Evolutionary conservation across 2,888 invertebrate species (phyloP).

Genomic region (Microchrysa polita): DNA sequence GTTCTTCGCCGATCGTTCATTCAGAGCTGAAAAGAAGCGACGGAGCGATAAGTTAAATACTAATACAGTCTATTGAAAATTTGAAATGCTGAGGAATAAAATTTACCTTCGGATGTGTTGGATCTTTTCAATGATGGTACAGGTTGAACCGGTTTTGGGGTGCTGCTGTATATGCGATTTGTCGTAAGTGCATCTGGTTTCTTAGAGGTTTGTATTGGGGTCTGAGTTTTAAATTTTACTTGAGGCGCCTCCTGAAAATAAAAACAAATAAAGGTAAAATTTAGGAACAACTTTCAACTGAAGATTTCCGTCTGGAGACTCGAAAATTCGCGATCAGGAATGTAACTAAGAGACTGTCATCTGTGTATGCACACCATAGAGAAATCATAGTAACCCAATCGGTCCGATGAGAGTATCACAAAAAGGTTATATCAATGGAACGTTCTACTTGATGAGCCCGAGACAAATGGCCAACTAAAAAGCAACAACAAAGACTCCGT

Average conservation of each 20-base stretch:
- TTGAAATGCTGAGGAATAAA: not conserved
- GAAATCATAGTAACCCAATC: no score
- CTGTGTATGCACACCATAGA: no score
- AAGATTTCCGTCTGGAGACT: no score
- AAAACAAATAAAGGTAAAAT: not conserved
- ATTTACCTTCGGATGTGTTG: slow-evolving; percentile 22
- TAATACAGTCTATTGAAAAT: slow-evolving; percentile 3
- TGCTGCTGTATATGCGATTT: slow-evolving; percentile 16
- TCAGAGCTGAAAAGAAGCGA: slow-evolving; percentile 7
- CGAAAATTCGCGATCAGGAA: no score
- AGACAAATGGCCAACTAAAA: no score
- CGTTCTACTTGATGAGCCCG: no score
- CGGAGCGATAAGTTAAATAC: not conserved
- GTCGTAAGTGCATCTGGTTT: not conserved
- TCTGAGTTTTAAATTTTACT: slow-evolving; percentile 2
- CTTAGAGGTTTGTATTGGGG: slow-evolving; percentile 5
- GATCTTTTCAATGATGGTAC: slow-evolving; percentile 20
- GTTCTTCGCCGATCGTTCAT: slow-evolving; percentile 21
- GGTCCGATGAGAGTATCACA: no score
- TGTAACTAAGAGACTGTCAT: no score
- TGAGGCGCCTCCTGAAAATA: slow-evolving; percentile 9
- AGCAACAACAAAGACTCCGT: no score
- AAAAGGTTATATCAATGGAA: no score
- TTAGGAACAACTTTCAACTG: no score
- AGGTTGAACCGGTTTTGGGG: slow-evolving; percentile 18